phyloP scores from a whole-genome alignment of 1,140 invertebrate species.

The Neodiprion pinetum region DNA sequence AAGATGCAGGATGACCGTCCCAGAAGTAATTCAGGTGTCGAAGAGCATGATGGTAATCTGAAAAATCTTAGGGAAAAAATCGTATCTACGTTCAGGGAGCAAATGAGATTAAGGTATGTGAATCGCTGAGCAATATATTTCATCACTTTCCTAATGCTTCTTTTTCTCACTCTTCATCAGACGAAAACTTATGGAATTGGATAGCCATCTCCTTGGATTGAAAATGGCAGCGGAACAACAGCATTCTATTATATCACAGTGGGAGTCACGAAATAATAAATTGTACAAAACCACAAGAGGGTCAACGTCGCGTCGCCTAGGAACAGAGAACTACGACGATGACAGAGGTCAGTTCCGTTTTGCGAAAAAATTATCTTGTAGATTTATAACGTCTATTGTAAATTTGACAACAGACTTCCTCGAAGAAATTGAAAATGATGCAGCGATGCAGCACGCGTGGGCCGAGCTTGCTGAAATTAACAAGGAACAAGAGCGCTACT shows the following conservation, averaged over 20 bases:
- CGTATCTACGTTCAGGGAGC: constrained; percentile 86
- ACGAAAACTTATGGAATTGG: constrained; percentile 83
- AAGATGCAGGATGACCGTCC: constrained; percentile 80
- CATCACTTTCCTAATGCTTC: neutral
- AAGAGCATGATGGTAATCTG: constrained; percentile 66
- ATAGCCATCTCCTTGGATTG: constrained; percentile 81
- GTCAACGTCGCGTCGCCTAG: constrained; percentile 53
- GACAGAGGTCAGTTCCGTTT: constrained; percentile 56
- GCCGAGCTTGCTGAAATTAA: constrained; percentile 84
- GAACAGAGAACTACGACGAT: constrained; percentile 57
- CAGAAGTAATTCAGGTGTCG: constrained; percentile 46
- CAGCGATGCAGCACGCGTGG: constrained; percentile 83
- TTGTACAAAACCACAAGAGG: constrained; percentile 70
- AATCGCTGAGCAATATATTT: constrained; percentile 6
- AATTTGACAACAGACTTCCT: constrained; percentile 33
- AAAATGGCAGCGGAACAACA: constrained; percentile 87
- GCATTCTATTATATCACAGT: constrained; percentile 85
- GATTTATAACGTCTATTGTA: neutral
- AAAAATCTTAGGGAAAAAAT: constrained; percentile 82
- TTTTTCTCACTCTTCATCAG: constrained; percentile 46
- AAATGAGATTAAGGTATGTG: constrained; percentile 81
- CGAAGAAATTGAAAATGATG: constrained; percentile 69
- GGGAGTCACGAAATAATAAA: constrained; percentile 81
- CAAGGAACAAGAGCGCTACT: constrained; percentile 82
- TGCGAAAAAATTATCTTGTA: neutral